These are phyloP conservation scores for Anguilla rostrata DNA, from an alignment of 2,113 vertebrate genomes.

Conservation along the genomic window DNA sequence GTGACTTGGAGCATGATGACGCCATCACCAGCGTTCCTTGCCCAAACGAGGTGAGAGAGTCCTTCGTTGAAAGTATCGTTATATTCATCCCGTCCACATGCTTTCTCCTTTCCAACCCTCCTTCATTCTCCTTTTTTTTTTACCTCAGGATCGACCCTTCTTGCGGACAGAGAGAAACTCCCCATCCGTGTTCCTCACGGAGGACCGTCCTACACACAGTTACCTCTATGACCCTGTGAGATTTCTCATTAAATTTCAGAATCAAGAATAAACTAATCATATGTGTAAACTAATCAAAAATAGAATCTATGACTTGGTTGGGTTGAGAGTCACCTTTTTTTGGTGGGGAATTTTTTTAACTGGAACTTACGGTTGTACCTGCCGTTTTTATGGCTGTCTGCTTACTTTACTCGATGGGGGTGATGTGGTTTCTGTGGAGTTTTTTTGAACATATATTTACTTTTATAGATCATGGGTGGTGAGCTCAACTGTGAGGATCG, in stretches of 20 bases:
- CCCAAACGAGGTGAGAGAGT: constrained; percentile 57
- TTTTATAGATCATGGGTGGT: constrained; percentile 72
- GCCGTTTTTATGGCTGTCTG: not conserved
- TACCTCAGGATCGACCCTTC: constrained; percentile 57
- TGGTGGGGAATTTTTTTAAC: not conserved
- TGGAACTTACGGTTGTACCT: too few relatives aligned
- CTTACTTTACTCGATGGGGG: not conserved
- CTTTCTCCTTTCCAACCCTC: not conserved
- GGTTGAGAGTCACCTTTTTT: not conserved
- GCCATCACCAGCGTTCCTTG: constrained; percentile 44
- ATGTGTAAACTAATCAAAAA: not conserved
- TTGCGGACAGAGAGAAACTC: constrained; percentile 63
- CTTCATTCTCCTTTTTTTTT: not conserved
- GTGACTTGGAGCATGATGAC: constrained; percentile 26
- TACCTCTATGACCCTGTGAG: constrained; percentile 53
- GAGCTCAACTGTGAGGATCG: constrained; percentile 68
- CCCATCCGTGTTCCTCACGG: constrained; percentile 33
- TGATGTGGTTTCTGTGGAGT: not conserved
- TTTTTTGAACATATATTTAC: constrained; percentile 34
- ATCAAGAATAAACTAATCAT: not conserved
- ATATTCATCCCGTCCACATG: not conserved
- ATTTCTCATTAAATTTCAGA: not conserved
- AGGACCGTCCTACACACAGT: not conserved
- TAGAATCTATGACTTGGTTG: not conserved
- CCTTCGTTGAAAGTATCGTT: too few relatives aligned